A percentile compares a stretch with the other conserved stretches of the same genome.
Evolutionary conservation across 1,140 invertebrate species (phyloP).

Genomic region (Helicoverpa zea): DNA sequence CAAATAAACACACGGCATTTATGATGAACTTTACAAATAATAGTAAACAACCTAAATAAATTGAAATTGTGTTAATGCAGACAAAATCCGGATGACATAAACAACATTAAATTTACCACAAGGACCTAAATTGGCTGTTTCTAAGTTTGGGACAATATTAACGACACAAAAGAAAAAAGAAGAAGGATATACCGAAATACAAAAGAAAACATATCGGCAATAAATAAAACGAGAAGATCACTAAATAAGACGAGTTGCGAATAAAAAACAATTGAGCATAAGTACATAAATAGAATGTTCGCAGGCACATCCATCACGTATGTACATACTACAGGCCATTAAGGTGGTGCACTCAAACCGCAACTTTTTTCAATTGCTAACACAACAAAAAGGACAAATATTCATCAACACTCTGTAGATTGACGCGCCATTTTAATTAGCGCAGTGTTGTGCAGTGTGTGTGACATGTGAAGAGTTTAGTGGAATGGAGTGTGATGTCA

Average conservation of each 20-base stretch:
- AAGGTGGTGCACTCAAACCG: constrained; percentile 43
- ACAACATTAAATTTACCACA: constrained; percentile 40
- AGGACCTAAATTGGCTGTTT: constrained; percentile 46
- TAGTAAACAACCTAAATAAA: constrained; percentile 4
- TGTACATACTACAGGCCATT: constrained; percentile 51
- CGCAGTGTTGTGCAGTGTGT: constrained; percentile 46
- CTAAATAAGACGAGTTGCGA: constrained; percentile 31
- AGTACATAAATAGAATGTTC: constrained; percentile 40
- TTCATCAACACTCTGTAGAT: constrained; percentile 43
- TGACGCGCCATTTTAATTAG: constrained; percentile 48
- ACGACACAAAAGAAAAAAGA: constrained; percentile 38
- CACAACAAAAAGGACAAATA: constrained; percentile 53
- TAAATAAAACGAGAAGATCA: constrained; percentile 36
- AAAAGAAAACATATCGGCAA: constrained; percentile 24
- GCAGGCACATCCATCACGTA: constrained; percentile 43
- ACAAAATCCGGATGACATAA: constrained; percentile 6
- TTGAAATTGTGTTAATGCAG: background rate
- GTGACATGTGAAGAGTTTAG: constrained; percentile 55
- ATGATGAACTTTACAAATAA: background rate
- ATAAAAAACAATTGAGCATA: constrained; percentile 36
- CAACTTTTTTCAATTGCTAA: constrained; percentile 47
- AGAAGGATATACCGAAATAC: constrained; percentile 22
- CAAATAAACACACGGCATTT: constrained; percentile 27
- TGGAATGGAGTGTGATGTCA: constrained; percentile 82
- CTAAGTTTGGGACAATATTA: constrained; percentile 16